Evolutionary conservation across 2,113 vertebrate species (phyloP).

Genomic region (Anoura caudifer): DNA sequence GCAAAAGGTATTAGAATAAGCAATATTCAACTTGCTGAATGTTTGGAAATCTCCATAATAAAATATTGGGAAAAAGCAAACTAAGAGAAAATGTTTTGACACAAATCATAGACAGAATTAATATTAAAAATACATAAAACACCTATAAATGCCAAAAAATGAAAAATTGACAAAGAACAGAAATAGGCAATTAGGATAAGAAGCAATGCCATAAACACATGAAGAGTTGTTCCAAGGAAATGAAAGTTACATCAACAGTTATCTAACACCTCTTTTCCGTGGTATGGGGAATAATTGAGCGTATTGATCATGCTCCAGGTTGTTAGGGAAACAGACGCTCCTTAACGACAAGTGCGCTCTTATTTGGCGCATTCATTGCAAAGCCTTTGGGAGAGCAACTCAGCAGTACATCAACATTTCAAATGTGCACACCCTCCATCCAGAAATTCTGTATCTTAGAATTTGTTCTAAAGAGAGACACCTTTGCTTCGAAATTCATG

Average conservation of each 20-base stretch:
- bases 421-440: background rate
- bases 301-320: conserved; percentile 26
- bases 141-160: conserved; percentile 10
- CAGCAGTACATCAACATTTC: background rate
- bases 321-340: background rate
- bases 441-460: background rate
- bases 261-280: conserved; percentile 6
- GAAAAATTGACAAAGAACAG: conserved; percentile 3
- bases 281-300: conserved; percentile 41
- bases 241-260: conserved; percentile 56
- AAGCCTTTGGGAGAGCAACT: background rate
- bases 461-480: background rate
- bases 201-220: conserved; percentile 39
- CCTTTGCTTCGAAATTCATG: background rate
- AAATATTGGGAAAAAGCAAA: background rate
- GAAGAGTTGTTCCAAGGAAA: conserved; percentile 39
- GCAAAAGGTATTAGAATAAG: background rate
- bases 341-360: background rate
- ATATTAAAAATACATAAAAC: conserved; percentile 38
- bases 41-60: conserved; percentile 39
- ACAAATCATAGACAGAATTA: conserved; percentile 52
- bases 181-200: conserved; percentile 47
- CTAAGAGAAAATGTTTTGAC: background rate
- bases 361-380: background rate
- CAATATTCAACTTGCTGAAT: background rate